These are phyloP conservation scores for Tamandua tetradactyla DNA, from an alignment of 2,797 vertebrate species.

Conservation along the genomic window DNA sequence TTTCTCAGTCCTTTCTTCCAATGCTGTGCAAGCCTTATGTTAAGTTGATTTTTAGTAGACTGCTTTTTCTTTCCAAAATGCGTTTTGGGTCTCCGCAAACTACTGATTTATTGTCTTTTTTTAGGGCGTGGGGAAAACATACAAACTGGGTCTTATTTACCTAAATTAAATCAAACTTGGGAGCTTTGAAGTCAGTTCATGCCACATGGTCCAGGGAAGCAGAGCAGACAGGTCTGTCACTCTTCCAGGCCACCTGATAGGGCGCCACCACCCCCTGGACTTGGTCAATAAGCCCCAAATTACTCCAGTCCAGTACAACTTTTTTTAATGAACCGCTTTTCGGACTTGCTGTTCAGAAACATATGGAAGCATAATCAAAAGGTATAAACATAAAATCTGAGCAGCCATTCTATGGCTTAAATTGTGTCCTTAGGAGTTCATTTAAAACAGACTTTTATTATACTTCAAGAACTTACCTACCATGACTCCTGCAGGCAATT, in stretches of 20 bases:
- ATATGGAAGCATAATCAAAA: constrained; percentile 70
- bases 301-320: constrained; percentile 44
- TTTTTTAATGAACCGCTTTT: constrained; percentile 72
- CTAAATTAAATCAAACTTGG: constrained; percentile 70
- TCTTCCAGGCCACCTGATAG: not conserved
- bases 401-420: constrained; percentile 69
- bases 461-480: constrained; percentile 77
- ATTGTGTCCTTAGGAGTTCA: constrained; percentile 78
- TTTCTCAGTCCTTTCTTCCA: not conserved
- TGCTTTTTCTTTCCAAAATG: constrained; percentile 7
- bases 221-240: not conserved
- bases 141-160: constrained; percentile 63
- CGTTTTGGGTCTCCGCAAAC: not conserved
- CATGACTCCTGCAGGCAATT: constrained; percentile 78
- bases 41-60: not conserved
- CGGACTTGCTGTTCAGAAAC: constrained; percentile 51
- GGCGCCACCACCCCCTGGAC: not conserved
- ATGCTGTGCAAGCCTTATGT: not conserved
- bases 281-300: constrained; percentile 71
- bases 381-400: constrained; percentile 75
- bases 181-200: constrained; percentile 71
- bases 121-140: not conserved
- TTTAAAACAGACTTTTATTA: constrained; percentile 82
- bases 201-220: not conserved
- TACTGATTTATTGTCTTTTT: not conserved